Evolutionary conservation across 2,113 vertebrate genomes (phyloP).

Genomic region (Prolemur simus): DNA sequence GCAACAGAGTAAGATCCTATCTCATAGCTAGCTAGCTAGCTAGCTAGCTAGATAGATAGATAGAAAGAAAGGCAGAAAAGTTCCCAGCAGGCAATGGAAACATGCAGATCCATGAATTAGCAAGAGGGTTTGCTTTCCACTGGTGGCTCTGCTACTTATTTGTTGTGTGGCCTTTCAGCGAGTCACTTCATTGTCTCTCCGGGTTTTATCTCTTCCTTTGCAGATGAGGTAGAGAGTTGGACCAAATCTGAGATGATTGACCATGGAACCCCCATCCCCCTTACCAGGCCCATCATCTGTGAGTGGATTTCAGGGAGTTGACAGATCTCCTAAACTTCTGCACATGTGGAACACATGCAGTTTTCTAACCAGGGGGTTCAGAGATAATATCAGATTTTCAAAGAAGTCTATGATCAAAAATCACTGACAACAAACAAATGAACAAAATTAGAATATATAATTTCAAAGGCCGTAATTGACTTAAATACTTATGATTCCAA

Average conservation of each 20-base stretch:
- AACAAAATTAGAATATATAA: neutral
- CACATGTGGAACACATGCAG: neutral
- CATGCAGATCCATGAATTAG: neutral
- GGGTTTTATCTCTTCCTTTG: neutral
- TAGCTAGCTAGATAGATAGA: no score
- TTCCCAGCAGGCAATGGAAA: neutral
- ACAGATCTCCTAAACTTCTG: neutral
- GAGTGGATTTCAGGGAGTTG: neutral
- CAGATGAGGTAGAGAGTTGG: neutral
- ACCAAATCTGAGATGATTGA: neutral
- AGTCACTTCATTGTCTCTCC: neutral
- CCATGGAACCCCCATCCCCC: no score
- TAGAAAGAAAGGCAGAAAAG: no score
- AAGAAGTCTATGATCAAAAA: neutral
- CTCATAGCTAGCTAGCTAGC: no score
- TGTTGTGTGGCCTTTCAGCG: neutral
- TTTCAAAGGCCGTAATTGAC: neutral
- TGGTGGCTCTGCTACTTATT: neutral
- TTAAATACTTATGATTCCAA: neutral
- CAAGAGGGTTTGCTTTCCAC: neutral
- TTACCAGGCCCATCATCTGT: neutral
- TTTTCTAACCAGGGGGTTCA: neutral
- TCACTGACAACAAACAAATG: neutral
- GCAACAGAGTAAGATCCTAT: no score
- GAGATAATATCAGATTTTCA: neutral